Conservation (phyloP, 2,113 vertebrate species). For the Clinocottus analis region DNA sequence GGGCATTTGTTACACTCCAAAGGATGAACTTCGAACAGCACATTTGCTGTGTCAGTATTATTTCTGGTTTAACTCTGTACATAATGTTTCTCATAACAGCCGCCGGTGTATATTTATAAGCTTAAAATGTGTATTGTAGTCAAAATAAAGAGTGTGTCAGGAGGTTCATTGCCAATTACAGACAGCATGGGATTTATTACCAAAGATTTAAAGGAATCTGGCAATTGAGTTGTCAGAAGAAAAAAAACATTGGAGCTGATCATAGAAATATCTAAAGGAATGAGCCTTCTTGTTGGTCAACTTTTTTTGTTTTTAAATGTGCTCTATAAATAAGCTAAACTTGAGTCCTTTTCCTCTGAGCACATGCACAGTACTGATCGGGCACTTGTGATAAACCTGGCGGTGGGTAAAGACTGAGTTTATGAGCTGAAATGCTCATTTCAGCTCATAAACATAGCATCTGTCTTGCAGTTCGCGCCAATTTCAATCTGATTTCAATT, state of each 20-base stretch:
- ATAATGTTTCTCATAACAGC: neutral
- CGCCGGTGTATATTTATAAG: neutral
- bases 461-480: no score
- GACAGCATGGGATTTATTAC: neutral
- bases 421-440: neutral
- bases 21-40: neutral
- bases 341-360: neutral
- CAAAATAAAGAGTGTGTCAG: neutral
- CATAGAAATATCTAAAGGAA: neutral
- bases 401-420: neutral
- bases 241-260: neutral
- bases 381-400: neutral
- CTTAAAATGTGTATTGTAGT: neutral
- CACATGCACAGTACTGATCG: neutral
- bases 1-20: neutral
- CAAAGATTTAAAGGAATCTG: neutral
- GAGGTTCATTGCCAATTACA: neutral
- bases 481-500: no score
- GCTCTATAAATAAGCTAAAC: neutral
- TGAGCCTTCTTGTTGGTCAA: neutral
- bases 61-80: neutral
- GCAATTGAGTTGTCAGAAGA: neutral
- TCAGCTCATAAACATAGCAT: no score
- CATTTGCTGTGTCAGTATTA: conserved; percentile 9
- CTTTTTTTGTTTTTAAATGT: neutral